These are phyloP conservation scores for Agrotis segetum DNA, from an alignment of 2,888 invertebrate genomes.

Conservation along the genomic window DNA sequence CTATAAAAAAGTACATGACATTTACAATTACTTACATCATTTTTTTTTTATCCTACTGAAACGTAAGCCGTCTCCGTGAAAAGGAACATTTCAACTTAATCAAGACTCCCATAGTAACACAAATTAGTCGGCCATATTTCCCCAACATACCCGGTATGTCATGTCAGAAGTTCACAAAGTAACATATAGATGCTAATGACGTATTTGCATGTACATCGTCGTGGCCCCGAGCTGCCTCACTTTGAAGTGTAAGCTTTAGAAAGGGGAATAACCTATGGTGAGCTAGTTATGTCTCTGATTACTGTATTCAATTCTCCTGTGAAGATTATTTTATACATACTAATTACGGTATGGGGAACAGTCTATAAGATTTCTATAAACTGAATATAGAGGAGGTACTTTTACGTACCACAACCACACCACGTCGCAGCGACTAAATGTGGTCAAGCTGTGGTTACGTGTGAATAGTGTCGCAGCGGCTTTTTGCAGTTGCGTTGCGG, in stretches of 20 bases:
- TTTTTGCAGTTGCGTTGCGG: too few relatives aligned
- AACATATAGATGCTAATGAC: constrained; percentile 61
- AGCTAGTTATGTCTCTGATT: constrained; percentile 21
- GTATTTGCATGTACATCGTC: constrained; percentile 60
- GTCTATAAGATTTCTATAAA: too few relatives aligned
- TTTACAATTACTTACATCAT: too few relatives aligned
- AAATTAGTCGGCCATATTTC: constrained; percentile 21
- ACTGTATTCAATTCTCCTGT: constrained; percentile 17
- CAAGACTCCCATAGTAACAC: constrained; percentile 1
- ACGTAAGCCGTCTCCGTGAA: too few relatives aligned
- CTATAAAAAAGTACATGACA: too few relatives aligned
- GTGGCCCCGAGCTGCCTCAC: constrained; percentile 28
- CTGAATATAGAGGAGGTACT: too few relatives aligned
- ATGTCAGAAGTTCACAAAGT: constrained; percentile 37
- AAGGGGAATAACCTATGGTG: constrained; percentile 27
- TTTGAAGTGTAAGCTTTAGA: constrained; percentile 47
- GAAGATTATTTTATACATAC: background rate
- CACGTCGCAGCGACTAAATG: too few relatives aligned
- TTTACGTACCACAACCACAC: too few relatives aligned
- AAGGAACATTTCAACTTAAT: background rate
- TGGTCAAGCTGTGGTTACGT: too few relatives aligned
- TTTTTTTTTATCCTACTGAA: too few relatives aligned
- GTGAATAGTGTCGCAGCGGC: too few relatives aligned
- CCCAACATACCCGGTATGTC: background rate
- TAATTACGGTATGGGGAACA: too few relatives aligned